Conservation (phyloP, 2,113 vertebrate genomes). For the Poeciliopsis occidentalis region DNA sequence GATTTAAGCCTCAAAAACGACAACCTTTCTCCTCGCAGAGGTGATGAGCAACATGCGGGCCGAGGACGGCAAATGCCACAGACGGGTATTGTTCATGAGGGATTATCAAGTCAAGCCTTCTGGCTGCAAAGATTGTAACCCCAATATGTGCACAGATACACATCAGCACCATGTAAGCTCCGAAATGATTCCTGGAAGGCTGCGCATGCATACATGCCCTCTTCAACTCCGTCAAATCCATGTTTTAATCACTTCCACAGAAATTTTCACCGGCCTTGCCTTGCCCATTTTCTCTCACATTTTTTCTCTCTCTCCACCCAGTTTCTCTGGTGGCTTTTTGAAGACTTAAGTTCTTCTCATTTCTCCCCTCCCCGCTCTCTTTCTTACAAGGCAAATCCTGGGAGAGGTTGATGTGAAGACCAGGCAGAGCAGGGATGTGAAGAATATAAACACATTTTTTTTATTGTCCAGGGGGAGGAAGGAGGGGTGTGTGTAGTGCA, state of each 20-base stretch:
- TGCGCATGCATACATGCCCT: constrained; percentile 43
- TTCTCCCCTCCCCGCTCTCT: constrained; percentile 17
- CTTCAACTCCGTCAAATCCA: constrained; percentile 64
- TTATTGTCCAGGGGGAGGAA: constrained; percentile 85
- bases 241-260: constrained; percentile 68
- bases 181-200: constrained; percentile 65
- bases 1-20: constrained; percentile 47
- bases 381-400: constrained; percentile 78
- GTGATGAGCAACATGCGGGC: constrained; percentile 30
- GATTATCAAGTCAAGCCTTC: constrained; percentile 73
- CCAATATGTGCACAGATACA: constrained; percentile 79
- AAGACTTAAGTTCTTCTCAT: constrained; percentile 63
- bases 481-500: neutral
- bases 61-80: constrained; percentile 70
- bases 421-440: constrained; percentile 79
- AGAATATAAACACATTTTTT: constrained; percentile 88
- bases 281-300: constrained; percentile 57
- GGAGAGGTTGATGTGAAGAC: constrained; percentile 79
- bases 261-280: constrained; percentile 49
- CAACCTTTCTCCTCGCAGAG: constrained; percentile 54
- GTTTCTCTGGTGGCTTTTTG: constrained; percentile 63
- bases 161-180: constrained; percentile 70
- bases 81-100: constrained; percentile 75
- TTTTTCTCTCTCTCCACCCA: constrained; percentile 38
- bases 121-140: constrained; percentile 69